Evolutionary conservation across 2,113 vertebrate genomes (phyloP).

Genomic region (Rhea americana): DNA sequence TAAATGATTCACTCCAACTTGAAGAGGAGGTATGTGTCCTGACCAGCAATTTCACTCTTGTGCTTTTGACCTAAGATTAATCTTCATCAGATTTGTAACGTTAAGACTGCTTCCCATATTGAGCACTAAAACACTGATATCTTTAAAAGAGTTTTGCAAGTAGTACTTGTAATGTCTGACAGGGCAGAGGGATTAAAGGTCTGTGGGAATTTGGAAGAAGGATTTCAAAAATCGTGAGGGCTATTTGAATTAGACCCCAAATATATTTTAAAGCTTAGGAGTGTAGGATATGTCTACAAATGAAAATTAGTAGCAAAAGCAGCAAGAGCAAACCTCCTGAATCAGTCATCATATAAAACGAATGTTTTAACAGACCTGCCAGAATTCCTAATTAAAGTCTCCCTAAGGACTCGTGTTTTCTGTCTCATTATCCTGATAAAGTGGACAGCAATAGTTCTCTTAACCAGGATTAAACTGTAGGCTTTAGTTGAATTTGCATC

Average conservation of each 20-base stretch:
- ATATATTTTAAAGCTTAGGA: background rate
- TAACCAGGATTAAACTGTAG: constrained; percentile 66
- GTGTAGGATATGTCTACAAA: background rate
- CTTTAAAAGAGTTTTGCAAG: background rate
- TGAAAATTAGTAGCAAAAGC: background rate
- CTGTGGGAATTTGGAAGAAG: background rate
- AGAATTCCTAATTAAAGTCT: constrained; percentile 55
- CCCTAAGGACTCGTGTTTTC: constrained; percentile 52
- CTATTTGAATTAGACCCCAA: background rate
- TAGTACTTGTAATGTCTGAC: background rate
- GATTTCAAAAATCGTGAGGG: background rate
- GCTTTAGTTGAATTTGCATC: constrained; percentile 60
- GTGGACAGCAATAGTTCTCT: constrained; percentile 58
- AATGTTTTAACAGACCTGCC: constrained; percentile 50
- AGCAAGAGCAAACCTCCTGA: background rate
- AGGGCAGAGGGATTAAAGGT: background rate
- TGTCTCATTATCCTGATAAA: constrained; percentile 67
- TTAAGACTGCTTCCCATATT: background rate
- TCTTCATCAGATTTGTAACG: background rate
- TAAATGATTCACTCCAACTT: background rate
- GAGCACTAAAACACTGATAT: background rate
- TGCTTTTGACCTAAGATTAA: background rate
- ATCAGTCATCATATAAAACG: constrained; percentile 31
- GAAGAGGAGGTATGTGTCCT: fast-evolving
- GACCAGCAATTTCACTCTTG: background rate